Evolutionary conservation across 1,140 invertebrate genomes (phyloP).

Genomic region (Orussus abietinus): DNA sequence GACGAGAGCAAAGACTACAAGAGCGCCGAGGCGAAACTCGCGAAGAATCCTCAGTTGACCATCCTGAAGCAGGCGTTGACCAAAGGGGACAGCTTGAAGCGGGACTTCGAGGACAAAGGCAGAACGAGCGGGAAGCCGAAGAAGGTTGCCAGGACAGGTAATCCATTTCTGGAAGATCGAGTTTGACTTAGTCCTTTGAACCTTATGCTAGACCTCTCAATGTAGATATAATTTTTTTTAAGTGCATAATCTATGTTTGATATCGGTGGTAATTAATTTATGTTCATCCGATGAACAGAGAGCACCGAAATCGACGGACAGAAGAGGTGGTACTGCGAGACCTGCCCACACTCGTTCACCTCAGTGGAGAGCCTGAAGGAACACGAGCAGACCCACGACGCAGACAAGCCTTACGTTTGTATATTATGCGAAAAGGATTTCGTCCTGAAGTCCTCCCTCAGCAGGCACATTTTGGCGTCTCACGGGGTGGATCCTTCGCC

Average conservation of each 20-base stretch:
- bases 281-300: no score
- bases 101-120: constrained; percentile 35
- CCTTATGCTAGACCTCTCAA: no score
- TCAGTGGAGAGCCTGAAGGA: constrained; percentile 40
- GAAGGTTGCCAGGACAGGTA: constrained; percentile 33
- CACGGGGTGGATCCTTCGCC: constrained; percentile 49
- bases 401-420: constrained; percentile 46
- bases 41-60: constrained; percentile 49
- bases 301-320: constrained; percentile 21
- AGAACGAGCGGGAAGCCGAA: constrained; percentile 32
- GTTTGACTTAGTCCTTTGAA: background rate
- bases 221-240: no score
- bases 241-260: no score
- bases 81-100: constrained; percentile 40
- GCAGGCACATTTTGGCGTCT: constrained; percentile 47
- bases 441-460: constrained; percentile 43
- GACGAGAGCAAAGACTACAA: constrained; percentile 44
- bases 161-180: constrained; percentile 4
- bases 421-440: constrained; percentile 51
- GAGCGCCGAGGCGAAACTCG: constrained; percentile 46
- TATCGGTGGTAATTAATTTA: constrained; percentile 3
- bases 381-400: constrained; percentile 42
- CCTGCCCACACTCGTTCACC: constrained; percentile 41
- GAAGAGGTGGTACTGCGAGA: constrained; percentile 46
- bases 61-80: constrained; percentile 49